Evolutionary conservation across 2,113 vertebrate species (phyloP).

Genomic region (Petrocephalus microphthalmus): DNA sequence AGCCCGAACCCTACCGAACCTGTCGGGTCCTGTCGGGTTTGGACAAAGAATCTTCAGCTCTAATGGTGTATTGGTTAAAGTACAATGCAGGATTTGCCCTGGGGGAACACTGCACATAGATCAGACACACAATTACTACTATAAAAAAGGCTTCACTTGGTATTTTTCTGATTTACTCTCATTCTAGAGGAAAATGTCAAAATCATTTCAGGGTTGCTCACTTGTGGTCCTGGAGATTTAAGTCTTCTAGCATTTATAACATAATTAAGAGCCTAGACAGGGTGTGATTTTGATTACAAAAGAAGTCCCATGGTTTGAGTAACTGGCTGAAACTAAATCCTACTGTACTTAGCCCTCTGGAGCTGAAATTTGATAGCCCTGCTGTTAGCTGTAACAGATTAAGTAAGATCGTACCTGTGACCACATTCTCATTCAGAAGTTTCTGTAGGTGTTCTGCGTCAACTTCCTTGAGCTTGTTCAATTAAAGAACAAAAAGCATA

Average conservation of each 20-base stretch:
- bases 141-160: background rate
- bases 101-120: background rate
- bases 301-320: background rate
- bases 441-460: conserved; percentile 52
- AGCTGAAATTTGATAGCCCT: background rate
- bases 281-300: background rate
- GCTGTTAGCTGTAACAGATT: background rate
- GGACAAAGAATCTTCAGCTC: too few species aligned
- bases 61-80: background rate
- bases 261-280: background rate
- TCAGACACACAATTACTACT: background rate
- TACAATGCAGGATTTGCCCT: background rate
- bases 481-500: background rate
- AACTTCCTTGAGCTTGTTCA: conserved; percentile 50
- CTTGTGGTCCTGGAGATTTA: background rate
- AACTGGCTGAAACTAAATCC: background rate
- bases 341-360: background rate
- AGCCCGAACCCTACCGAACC: too few species aligned
- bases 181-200: background rate
- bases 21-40: too few species aligned
- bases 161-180: background rate
- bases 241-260: background rate
- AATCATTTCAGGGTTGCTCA: background rate
- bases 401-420: conserved; percentile 38
- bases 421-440: conserved; percentile 49